Conservation (phyloP, 2,797 vertebrate species). For the Sebastes cheni region DNA sequence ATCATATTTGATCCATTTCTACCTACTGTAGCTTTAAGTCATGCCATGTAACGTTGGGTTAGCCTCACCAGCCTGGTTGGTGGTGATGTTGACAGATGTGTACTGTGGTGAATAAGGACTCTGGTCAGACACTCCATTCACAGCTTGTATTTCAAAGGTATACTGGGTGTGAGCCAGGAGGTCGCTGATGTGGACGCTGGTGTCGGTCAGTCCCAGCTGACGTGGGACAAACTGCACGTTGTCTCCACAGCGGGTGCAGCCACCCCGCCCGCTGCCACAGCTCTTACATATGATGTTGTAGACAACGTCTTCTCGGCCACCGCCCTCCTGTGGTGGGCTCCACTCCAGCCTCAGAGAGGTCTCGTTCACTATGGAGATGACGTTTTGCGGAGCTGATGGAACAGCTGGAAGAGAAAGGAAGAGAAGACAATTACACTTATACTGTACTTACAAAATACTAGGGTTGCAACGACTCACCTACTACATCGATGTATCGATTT, state of each 20-base stretch:
- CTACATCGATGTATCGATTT: no score
- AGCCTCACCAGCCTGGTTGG: constrained; percentile 92
- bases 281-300: constrained; percentile 98
- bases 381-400: constrained; percentile 88
- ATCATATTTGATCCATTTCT: no score
- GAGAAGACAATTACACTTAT: background rate
- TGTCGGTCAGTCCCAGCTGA: constrained; percentile 90
- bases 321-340: constrained; percentile 85
- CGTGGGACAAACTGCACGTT: constrained; percentile 93
- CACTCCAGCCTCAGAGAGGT: constrained; percentile 94
- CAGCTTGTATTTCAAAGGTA: constrained; percentile 95
- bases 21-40: background rate
- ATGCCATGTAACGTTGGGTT: background rate
- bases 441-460: background rate
- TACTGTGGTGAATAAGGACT: constrained; percentile 92
- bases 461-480: background rate
- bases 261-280: constrained; percentile 87
- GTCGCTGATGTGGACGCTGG: constrained; percentile 89
- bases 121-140: constrained; percentile 95
- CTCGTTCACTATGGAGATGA: constrained; percentile 96
- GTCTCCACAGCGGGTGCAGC: constrained; percentile 94
- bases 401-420: constrained; percentile 80
- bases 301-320: constrained; percentile 92
- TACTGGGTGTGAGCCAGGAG: constrained; percentile 95
- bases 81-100: constrained; percentile 94